Evolutionary conservation across 2,797 vertebrate species (phyloP), one percentile per base, ranked within the genome.

Genomic region (Sebastes iracundus): DNA sequence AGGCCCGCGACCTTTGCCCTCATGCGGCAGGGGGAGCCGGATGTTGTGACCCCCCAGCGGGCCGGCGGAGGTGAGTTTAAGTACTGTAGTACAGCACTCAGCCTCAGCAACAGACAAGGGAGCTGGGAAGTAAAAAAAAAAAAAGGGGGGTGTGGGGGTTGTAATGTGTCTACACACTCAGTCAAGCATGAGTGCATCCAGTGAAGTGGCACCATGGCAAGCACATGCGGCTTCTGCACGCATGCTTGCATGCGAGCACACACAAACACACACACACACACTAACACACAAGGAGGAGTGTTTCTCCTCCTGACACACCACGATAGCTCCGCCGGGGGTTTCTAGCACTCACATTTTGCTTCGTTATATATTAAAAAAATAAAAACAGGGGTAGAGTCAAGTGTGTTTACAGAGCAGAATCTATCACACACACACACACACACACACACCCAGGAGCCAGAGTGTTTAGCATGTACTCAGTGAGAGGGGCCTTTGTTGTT

Each of bases 391-490:
- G 30, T 32, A 82, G 79, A 94, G 90, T 94, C 92, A 91, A 93
- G 91, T 92, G 90, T 94, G 94, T 93, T 94, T 93, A 94, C 94
- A 90, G 91, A 92, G 83, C 80, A 81, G 84, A 89, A 85, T 87
- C 87, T 86, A 90, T 90, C 89, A 79, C 78, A 58, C 67, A 71
- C 73, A 65, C 61, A 63, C 61, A 72, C 88, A 80, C 77, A 69
- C 67, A 69, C 71, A 67, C 81, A 75, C 38, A 82, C 90, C 71
- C 90, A 88, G 89, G 83, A 89, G 89, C 85, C 79, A 66, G 80
- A 88, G 87, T 91, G 93, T 93, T 94, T 92, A 93, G 91, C 90
- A 92, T 94, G 92, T 93, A 92, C 84, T 94, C 90, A 80, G 88
- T 64, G 78, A 92, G 88, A 88, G 90, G 49, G 89, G 87, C 87